These are phyloP conservation scores for Drosophila trapezifrons DNA, from an alignment of 1,140 invertebrate species.

Conservation along the genomic window DNA sequence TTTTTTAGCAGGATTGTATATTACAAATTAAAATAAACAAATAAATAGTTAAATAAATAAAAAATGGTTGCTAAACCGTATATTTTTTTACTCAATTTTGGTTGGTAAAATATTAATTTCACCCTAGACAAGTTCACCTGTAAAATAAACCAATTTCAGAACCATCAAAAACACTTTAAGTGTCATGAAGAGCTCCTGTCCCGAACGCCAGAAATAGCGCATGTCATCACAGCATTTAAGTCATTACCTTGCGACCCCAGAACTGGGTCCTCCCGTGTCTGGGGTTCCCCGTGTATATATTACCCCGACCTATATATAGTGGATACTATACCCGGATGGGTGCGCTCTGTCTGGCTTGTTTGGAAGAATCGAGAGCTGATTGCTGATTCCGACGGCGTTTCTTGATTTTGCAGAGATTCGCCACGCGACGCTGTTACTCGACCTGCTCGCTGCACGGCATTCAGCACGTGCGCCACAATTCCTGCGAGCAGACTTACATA, in stretches of 20 bases:
- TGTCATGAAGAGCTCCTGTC: slow-evolving; percentile 8
- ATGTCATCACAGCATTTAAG: slow-evolving; percentile 37
- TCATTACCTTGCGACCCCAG: background rate
- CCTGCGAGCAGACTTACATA: slow-evolving; percentile 91
- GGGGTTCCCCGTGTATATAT: background rate
- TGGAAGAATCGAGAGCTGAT: slow-evolving; percentile 45
- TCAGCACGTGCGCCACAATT: slow-evolving; percentile 88
- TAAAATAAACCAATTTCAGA: slow-evolving; percentile 3
- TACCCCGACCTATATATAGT: background rate
- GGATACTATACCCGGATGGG: too few species aligned
- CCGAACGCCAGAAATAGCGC: slow-evolving; percentile 23
- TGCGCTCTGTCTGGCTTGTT: slow-evolving; percentile 14
- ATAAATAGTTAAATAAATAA: too few species aligned
- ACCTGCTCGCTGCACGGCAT: slow-evolving; percentile 88
- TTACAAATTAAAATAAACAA: too few species aligned
- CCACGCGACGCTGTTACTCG: slow-evolving; percentile 89
- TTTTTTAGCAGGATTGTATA: too few species aligned
- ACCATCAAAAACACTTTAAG: slow-evolving; percentile 19
- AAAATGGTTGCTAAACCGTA: too few species aligned
- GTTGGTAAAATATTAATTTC: background rate
- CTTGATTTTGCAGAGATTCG: slow-evolving; percentile 88
- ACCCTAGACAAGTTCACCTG: background rate
- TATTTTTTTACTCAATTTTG: too few species aligned
- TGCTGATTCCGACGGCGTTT: slow-evolving; percentile 64
- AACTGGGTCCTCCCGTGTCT: background rate